Evolutionary conservation across 2,888 invertebrate genomes (phyloP), one percentile per base, ranked within the genome.

Genomic region (Diaprepes abbreviatus): DNA sequence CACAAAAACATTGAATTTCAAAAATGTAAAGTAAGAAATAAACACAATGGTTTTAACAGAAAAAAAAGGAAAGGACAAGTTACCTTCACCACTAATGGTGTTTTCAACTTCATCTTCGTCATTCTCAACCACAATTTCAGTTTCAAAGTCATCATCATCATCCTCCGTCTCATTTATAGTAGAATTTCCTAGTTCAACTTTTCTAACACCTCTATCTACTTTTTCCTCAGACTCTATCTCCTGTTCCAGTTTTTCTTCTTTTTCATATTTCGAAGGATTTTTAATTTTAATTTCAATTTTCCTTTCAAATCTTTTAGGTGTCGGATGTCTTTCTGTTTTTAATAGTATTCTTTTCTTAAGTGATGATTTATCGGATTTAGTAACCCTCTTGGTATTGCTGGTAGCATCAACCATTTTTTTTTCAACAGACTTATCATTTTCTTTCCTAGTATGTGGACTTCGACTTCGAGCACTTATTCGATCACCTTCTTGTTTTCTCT

Each of bases 251-350:
- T 74, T 73, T 4, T 64, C 67, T n/a, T 45, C 70, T 58, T 74
- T 75, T 65, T 80, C 78, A 59, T 83, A 83, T 64, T 84, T 83
- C 0, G 80, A 74, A 0, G 83, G 83, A 76, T 83, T 83, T 59
- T 82, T 79, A 10, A 83, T 83, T 72, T 82, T 83, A 16, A 83
- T 83, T 72, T 84, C 83, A 38, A 83, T 83, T 73, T 82, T 83
- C 68, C 79, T 78, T 55, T 79, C 78, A 48, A 74, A 75, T 21
- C 68, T 70, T 45, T 75, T 76, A 16, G 64, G 35, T 1, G 73
- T 69, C 5, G 73, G 66, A 14, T 67, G 70, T 10, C 73, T 64
- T 5, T 75, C 74, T 5, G 59, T 66, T 40, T 74, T 76, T 4
- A 74, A 31, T 9, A 70, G 19, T 19, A 74, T 57, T 33, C 70